Base-by-base conservation (phyloP, 2,888 invertebrate genomes). In the Lottia gigantea region DNA sequence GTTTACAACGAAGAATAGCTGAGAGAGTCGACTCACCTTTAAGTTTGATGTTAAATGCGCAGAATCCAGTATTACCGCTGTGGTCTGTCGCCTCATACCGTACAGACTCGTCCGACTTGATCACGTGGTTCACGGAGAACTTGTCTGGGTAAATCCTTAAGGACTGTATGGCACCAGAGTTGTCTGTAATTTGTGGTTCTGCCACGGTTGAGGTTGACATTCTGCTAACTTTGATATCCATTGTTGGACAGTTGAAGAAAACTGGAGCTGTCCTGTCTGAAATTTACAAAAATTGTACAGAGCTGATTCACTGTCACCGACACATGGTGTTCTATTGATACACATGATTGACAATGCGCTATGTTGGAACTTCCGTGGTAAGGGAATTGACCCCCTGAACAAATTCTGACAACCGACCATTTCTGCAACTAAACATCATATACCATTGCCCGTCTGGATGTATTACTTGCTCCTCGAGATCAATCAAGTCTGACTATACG, bases 11-110 rank as follows among this genome's bases (percentile, higher is more conserved):
- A n/a, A n/a, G n/a, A n/a, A n/a, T n/a, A n/a, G n/a, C n/a, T n/a
- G n/a, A n/a, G n/a, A n/a, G n/a, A n/a, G n/a, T n/a, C n/a, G n/a
- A 46, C 70, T 65, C 61, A 81, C 82, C 82, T 66, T 68, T 72
- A 6, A 80, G 66, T 16, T 65, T 45, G 15, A 81, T 69, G 19
- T 66, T 64, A 64, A 82, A 74, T n/a, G 65, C 49, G 64, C 82
- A 82, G 14, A 68, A 64, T 6, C 67, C 68, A 0, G 45, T 26
- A 62, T 80, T 80, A 16, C 68, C 72, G 0, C 69, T 66, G n/a
- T 64, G 68, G 61, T 81, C 81, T 0, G 49, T 46, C 1, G 80
- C 82, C 26, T 46, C 69, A 64, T 80, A 82, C 0, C 66, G 73
- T 8, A 82, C 76, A 6, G 23, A 16, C 11, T 62, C 64, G 46